Base-by-base conservation (phyloP, 2,888 invertebrate genomes). In the Zonitis immaculata region DNA sequence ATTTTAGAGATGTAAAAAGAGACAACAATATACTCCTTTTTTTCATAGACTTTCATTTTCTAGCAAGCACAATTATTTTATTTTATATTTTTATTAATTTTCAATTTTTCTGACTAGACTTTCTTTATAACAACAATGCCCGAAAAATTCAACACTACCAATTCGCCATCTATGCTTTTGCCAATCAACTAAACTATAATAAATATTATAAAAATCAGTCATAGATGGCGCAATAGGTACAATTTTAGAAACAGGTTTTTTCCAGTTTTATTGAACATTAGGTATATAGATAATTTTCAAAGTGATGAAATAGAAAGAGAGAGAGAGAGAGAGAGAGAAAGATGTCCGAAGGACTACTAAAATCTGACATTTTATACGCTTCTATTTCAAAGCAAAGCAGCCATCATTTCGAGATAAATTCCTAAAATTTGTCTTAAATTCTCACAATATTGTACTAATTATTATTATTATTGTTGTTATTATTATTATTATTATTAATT, bases 51-150 rank as follows among this genome's bases (percentile, higher is more conserved):
- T 16, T 6, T 39, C 20, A 39, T 20, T 39, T 39, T 20, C 18
- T 39, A 39, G 18, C 39, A 39, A 39, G 39, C 39, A 39, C 39
- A 39, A 39, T 39, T 39, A 39, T 35, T 39, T 2, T 48, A 44
- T 42, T 52, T 52, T 18, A 16, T 39, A 16, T 39, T 39, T 39
- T 20, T n/a, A 1, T 39, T 16, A 5, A 11, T 11, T 20, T n/a
- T 20, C 4, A 9, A 5, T 50, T 58, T 63, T n/a, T n/a, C n/a
- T 60, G 61, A 63, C 63, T 61, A 63, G 62, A 63, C 47, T 61
- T 62, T 61, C 51, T 49, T 55, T 22, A 22, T 4, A n/a, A n/a
- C n/a, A n/a, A n/a, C n/a, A n/a, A n/a, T n/a, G n/a, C n/a, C n/a
- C n/a, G n/a, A n/a, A n/a, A n/a, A n/a, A n/a, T n/a, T n/a, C n/a